Conservation (phyloP, 2,113 vertebrate species). For the Cheirogaleus medius region DNA sequence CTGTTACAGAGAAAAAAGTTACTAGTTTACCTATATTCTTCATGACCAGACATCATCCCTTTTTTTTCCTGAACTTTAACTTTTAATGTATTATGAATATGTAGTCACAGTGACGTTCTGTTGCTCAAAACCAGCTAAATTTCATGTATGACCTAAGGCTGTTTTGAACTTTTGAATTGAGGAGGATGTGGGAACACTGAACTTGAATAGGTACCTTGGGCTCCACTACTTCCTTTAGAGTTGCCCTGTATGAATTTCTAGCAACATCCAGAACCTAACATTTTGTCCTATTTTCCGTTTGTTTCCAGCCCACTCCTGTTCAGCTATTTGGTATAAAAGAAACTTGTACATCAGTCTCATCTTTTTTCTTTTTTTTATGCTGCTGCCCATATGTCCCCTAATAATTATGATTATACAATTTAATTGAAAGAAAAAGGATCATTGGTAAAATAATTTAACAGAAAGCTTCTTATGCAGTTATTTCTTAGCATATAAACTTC, state of each 20-base stretch:
- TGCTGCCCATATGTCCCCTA: neutral
- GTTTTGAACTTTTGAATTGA: neutral
- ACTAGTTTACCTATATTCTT: neutral
- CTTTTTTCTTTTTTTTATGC: neutral
- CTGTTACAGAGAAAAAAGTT: neutral
- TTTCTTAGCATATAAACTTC: neutral
- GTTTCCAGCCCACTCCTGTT: neutral
- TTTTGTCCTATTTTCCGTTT: neutral
- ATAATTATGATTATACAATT: neutral
- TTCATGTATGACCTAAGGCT: neutral
- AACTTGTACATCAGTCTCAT: neutral
- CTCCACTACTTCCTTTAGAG: neutral
- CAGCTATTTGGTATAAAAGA: neutral
- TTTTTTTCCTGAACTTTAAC: neutral
- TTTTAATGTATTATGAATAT: neutral
- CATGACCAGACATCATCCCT: neutral
- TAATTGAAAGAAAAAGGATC: slow-evolving; percentile 49
- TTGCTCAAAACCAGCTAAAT: neutral
- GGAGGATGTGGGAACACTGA: neutral
- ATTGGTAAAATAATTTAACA: neutral
- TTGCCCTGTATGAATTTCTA: neutral
- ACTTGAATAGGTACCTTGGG: too few species aligned
- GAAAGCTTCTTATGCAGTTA: slow-evolving; percentile 1
- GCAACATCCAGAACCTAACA: neutral
- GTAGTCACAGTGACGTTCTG: neutral